A percentile compares a stretch with the other conserved stretches of the same genome.
These are phyloP conservation scores for Ypsolopha scabrella DNA, from an alignment of 2,888 invertebrate species.

Conservation along the genomic window DNA sequence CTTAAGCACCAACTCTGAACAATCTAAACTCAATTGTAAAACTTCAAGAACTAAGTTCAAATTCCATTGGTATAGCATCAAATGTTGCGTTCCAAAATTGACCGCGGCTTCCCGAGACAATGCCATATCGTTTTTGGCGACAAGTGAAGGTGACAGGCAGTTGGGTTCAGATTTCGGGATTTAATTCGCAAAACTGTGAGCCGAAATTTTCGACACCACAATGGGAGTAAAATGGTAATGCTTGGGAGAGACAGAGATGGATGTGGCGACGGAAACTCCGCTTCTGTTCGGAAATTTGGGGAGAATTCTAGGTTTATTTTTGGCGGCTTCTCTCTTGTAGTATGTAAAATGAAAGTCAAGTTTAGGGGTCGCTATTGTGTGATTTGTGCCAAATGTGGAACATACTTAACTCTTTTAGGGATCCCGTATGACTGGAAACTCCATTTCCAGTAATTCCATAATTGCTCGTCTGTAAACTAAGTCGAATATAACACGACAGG, in stretches of 20 bases:
- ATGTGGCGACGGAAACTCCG: constrained; percentile 1
- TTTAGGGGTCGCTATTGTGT: no score
- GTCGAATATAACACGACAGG: no score
- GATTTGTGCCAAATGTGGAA: no score
- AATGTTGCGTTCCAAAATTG: constrained; percentile 9
- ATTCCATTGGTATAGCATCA: constrained; percentile 1
- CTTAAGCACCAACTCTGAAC: neutral
- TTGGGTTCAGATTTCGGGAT: constrained; percentile 39
- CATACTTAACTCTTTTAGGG: no score
- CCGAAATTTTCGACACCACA: constrained; percentile 40
- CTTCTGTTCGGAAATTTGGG: neutral
- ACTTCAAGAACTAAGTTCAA: constrained; percentile 6
- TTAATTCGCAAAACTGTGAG: constrained; percentile 53
- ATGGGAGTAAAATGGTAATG: constrained; percentile 37
- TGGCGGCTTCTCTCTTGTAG: neutral
- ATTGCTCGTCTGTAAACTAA: no score
- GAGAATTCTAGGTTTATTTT: neutral
- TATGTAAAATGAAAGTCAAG: no score
- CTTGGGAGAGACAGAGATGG: constrained; percentile 2
- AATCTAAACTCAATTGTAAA: constrained; percentile 4
- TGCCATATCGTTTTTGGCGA: constrained; percentile 56
- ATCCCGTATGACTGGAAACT: no score
- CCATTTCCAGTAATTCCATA: no score
- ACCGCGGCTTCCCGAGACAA: constrained; percentile 31
- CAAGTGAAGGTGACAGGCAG: constrained; percentile 53